Evolutionary conservation across 92 coral and sea anemone species (phyloP).

Genomic region (Epizoanthus scotinus): DNA sequence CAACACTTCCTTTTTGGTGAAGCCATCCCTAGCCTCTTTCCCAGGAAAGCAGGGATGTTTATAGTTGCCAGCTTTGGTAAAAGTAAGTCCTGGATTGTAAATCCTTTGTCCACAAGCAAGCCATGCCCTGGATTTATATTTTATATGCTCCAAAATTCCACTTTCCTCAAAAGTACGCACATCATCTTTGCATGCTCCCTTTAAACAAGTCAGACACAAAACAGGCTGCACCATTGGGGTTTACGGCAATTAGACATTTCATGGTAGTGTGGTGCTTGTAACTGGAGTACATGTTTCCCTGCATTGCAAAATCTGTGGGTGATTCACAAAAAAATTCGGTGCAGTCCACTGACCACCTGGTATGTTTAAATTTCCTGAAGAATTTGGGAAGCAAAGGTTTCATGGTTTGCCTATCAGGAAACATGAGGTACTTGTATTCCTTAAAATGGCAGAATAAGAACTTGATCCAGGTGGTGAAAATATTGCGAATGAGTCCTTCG

Average conservation of each 20-base stretch:
- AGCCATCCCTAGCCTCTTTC: conserved; percentile 2
- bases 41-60: conserved; percentile 34
- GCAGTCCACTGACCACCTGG: conserved; percentile 18
- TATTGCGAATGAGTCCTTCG: neutral
- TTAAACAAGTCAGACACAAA: conserved; percentile 22
- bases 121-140: neutral
- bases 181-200: neutral
- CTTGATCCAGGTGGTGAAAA: neutral
- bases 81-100: conserved; percentile 33
- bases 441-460: neutral
- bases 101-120: conserved; percentile 31
- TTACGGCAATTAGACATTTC: conserved; percentile 24
- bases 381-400: neutral
- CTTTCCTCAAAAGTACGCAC: conserved; percentile 16
- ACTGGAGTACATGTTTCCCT: conserved; percentile 10
- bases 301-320: conserved; percentile 2
- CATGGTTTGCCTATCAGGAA: too few relatives aligned
- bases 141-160: conserved; percentile 12
- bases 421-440: neutral
- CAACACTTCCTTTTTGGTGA: conserved; percentile 26
- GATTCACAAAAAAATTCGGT: conserved; percentile 25
- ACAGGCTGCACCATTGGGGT: conserved; percentile 19
- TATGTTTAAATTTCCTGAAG: conserved; percentile 17
- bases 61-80: conserved; percentile 22
- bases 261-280: neutral